Evolutionary conservation across 1,140 invertebrate genomes (phyloP), one percentile per base, ranked within the genome.

Genomic region (Notospermus geniculatus): DNA sequence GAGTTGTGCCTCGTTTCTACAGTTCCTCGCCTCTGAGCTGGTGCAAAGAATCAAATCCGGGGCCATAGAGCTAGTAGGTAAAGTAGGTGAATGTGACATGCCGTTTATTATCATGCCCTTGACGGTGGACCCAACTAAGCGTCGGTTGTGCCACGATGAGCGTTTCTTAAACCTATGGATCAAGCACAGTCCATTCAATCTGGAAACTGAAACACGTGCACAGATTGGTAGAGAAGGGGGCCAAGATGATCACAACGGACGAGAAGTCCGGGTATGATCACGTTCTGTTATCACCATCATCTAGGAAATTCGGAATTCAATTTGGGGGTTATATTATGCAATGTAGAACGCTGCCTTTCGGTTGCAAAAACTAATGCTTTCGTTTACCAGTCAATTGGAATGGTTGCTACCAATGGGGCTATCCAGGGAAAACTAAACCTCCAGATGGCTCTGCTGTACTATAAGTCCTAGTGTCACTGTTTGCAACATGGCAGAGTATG

Each of bases 211-310:
- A 50, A 39, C 52, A 67, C 32, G 36, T 61, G 13, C 55, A 32
- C 43, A 57, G 64, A 39, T n/a, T 62, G 9, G 43, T 65, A 5
- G 46, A 39, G 2, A 19, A 45, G 15, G 30, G 54, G 43, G 25
- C 56, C 32, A 39, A 19, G 4, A 53, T 65, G 19, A 45, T 57
- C 27, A 53, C 59, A 13, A 57, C 50, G 28, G 65, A 67, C 59
- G 55, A 64, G 13, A 67, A 67, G 32, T 64, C 62, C 23, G 65
- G 65, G 25, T 59, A 65, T 59, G 62, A 67, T 30, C 65, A 67
- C 53, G n/a, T 67, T 46, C 5, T 28, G 1, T 17, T 67, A 5
- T 22, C 22, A 32, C 2, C 43, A 27, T 9, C 30, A 4, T 59
- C 36, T n/a, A 39, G 45, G 32, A 62, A 36, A 32, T 67, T 67